Base-by-base conservation (phyloP, 2,797 vertebrate species). In the Gymnopithys bicolor region DNA sequence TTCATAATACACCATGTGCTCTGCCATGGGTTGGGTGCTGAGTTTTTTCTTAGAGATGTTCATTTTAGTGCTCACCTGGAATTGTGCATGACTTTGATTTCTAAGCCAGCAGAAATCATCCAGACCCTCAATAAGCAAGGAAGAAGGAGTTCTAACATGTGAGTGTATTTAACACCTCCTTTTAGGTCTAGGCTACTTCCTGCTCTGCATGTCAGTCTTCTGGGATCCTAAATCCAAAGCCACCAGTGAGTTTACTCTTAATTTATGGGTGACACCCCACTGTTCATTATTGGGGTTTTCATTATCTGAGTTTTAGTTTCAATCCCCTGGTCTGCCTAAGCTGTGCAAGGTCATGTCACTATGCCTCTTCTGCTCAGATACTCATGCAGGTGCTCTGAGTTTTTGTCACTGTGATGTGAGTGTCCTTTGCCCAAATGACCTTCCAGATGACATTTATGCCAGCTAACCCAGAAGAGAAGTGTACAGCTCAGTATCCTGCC, bases 1-100 rank as follows among this genome's bases (percentile, higher is more conserved):
- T 77, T 67, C 6, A 3, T 52, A 90, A 56, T 45, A 45, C 70
- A 84, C 3, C 8, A 39, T 1, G 1, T 0, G 0, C 4, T 70
- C 23, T 79, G 27, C 33, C 19, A 21, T 24, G 24, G 35, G 19
- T 2, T 62, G 27, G 3, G 2, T 43, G 30, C 3, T 82, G 62
- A 19, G 2, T 27, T 52, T 84, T 76, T 89, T 52, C n/a, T 85
- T 33, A 69, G 51, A 69, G 6, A 19, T 51, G 17, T 52, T 87
- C 19, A 28, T 13, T n/a, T 78, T 53, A 43, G 25, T 33, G 28
- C 19, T 79, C 43, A 55, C 19, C 24, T 51, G 68, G 19, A 23
- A 5, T 2, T 51, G 27, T 68, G 32, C 23, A 0, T 32, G 14
- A 23, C 10, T 71, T 75, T 68, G 69, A 58, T 45, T 51, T 15